Base-by-base conservation (phyloP, 2,113 vertebrate genomes). In the Naja naja region DNA sequence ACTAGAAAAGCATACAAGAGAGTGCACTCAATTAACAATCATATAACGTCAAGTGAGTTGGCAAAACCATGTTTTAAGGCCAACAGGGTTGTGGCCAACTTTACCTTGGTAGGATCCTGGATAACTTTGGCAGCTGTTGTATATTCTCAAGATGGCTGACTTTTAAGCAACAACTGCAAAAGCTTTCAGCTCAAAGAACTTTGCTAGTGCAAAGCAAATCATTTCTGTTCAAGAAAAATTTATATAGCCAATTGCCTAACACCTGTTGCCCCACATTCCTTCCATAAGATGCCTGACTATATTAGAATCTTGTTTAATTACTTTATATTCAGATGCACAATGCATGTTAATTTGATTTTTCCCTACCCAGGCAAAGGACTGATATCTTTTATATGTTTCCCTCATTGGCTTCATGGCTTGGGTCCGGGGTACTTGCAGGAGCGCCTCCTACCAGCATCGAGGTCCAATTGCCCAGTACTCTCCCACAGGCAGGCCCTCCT, bases 141-240 rank as follows among this genome's bases (percentile, higher is more conserved):
- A 88, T 60, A 89, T 92, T 81, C 18, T 43, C 69, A 93, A 92
- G 54, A 89, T 47, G 18, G 89, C 89, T 85, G 91, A 0, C 0
- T 81, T 94, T 60, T 91, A 81, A 23, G 23, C 92, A 91, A 53
- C 16, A 52, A 56, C 60, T 86, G 53, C 87, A 90, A 93, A 94
- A 91, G 86, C 43, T 8, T 12, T 45, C 81, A 87, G 27, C 74
- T 92, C 34, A 54, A 88, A 89, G 87, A 20, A 74, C 54, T n/a
- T 81, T 92, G 86, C 47, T 81, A 55, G 54, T 4, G 10, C 6
- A 54, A 27, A 8, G n/a, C 60, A 89, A 89, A 89, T 43, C 14
- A 81, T 81, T 91, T 64, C 56, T 52, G 34, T 39, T 49, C 47
- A 92, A 88, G 58, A 88, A 88, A 88, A 92, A 88, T 53, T 23